Base-by-base conservation (phyloP, 1,140 invertebrate species). In the Idris sp. region DNA sequence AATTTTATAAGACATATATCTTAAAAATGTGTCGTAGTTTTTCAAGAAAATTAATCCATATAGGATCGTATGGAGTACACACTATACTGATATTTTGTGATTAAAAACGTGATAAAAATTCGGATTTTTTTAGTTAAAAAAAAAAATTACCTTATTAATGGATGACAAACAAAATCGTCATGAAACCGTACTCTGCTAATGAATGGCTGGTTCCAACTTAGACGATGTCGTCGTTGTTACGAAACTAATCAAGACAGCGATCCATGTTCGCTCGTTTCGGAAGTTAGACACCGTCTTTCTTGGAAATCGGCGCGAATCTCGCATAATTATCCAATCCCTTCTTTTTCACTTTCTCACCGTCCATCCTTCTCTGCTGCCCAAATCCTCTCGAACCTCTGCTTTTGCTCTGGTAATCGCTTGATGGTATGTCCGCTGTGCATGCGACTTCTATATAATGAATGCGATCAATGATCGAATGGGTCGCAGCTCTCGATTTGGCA, bases 321-420 rank as follows among this genome's bases (percentile, higher is more conserved):
- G 61, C 61, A 65, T 54, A 58, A 49, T 43, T 67, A 44, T 25
- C 64, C 44, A 38, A 67, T 48, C 53, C 18, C 13, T 30, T 40
- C 40, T 48, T 4, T 15, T 38, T 62, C 33, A 41, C 31, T 49
- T 43, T 59, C 25, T 53, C 53, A 65, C 22, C 15, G 36, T 48
- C 56, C 35, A 36, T 28, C 26, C 28, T 0, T 46, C 33, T n/a
- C n/a, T n/a, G n/a, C 56, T 44, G 10, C 19, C 14, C 11, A 11
- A 58, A 38, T 46, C 35, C 80, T 81, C 76, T 77, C 76, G 26
- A 76, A 59, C 79, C 79, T 83, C 81, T 87, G 86, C 86, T 87
- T 87, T 86, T 87, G 86, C 85, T 87, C 86, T 87, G 86, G 85
- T 87, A 87, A 86, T 83, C 82, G 79, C 79, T 81, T 81, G 58